Evolutionary conservation across 2,888 invertebrate genomes (phyloP), one percentile per base, ranked within the genome.

Genomic region (Synergus japonicus): DNA sequence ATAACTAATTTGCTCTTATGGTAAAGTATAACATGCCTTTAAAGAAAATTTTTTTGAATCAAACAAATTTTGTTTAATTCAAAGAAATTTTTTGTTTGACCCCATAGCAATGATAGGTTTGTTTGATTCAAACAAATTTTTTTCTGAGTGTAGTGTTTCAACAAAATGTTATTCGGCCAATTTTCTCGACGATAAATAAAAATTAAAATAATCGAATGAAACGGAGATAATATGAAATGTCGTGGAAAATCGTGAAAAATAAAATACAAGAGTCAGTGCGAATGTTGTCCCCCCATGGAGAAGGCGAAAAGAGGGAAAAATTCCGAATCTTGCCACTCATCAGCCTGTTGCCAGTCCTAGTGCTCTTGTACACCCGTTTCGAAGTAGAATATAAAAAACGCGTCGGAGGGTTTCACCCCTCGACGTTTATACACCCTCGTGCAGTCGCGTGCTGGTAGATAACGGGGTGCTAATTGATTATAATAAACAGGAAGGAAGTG

Each of bases 391-490:
- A 85, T 85, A 86, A 87, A 89, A 88, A 89, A 88, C 81, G 78
- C 76, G 73, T 76, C 76, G 83, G 87, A 89, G 90, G 90, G 90
- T 89, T 85, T 87, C 86, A 87, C 89, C 89, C 89, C 86, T 86
- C 81, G 79, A 83, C 81, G 79, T 66, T 73, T 76, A 82, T 79
- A 77, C 76, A 65, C 73, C 79, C 79, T 78, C 73, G 81, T 79
- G 78, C 78, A 85, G 87, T 88, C 86, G 89, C 87, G 88, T 89
- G 90, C 89, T 88, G 84, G 85, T 86, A 88, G 90, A 89, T 90
- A 92, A 89, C 89, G 83, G 87, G 86, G 87, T 86, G 90, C 90
- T 91, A 91, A 92, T 92, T 92, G 91, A 92, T 92, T 91, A 90
- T 89, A 90, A 92, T 91, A 91, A 90, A 86, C 83, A 84, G 67